Conservation (phyloP, 2,797 vertebrate genomes). For the Poeciliopsis presidionis region DNA sequence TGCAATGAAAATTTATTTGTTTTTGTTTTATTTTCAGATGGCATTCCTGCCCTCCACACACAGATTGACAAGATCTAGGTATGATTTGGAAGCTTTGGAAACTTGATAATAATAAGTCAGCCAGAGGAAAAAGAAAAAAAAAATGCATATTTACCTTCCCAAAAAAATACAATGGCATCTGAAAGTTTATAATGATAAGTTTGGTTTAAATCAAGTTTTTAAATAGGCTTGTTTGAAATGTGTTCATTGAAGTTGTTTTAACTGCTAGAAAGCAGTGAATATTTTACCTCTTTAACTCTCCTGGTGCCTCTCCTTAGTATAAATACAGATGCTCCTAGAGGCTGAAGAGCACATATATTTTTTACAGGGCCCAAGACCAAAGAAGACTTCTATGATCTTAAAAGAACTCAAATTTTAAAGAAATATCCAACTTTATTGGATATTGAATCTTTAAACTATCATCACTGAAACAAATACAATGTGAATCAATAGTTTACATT, state of each 20-base stretch:
- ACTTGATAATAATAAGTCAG: neutral
- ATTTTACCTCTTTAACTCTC: neutral
- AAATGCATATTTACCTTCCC: neutral
- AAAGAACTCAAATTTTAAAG: neutral
- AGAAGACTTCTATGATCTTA: neutral
- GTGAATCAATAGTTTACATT: neutral
- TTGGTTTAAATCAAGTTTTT: neutral
- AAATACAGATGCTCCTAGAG: neutral
- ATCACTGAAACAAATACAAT: neutral
- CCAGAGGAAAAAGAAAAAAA: no score
- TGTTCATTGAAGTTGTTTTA: neutral
- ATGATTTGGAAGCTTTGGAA: neutral
- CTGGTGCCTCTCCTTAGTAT: neutral
- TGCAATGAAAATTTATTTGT: neutral
- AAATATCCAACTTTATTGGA: neutral
- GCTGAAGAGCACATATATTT: neutral
- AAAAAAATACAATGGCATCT: neutral
- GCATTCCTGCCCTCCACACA: no score
- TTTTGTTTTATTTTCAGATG: neutral
- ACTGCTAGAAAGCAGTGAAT: neutral
- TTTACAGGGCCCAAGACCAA: neutral
- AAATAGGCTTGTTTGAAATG: neutral
- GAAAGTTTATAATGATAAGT: neutral
- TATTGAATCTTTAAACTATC: neutral
- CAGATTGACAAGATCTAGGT: neutral